phyloP scores from a whole-genome alignment of 1,140 invertebrate species.

The Harpegnathos saltator region DNA sequence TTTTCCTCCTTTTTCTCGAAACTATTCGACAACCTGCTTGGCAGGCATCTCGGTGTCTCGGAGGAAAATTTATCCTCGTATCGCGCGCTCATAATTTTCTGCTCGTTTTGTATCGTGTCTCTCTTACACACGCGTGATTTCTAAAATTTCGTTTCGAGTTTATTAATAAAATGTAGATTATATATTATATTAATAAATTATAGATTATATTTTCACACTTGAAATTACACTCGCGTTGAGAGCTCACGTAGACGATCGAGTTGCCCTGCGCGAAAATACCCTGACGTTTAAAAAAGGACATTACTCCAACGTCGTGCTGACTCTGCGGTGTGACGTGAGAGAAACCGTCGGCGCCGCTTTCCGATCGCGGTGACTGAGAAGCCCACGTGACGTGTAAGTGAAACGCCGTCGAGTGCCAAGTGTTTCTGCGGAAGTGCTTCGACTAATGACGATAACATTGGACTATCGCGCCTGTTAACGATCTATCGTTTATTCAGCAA shows the following conservation, averaged over 20 bases:
- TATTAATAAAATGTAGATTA: too few species aligned
- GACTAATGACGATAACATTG: slow-evolving; percentile 3
- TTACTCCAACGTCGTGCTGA: background rate
- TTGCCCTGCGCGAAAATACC: background rate
- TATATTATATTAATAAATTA: too few species aligned
- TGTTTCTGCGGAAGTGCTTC: background rate
- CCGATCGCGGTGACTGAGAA: background rate
- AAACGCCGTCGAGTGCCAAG: background rate
- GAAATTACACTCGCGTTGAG: too few species aligned
- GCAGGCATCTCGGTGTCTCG: background rate
- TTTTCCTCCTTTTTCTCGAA: background rate
- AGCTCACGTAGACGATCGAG: background rate
- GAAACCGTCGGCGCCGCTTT: background rate
- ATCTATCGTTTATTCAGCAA: slow-evolving; percentile 37
- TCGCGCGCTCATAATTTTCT: too few species aligned
- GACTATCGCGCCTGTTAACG: slow-evolving; percentile 12
- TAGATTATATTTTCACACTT: too few species aligned
- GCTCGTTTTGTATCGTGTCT: too few species aligned
- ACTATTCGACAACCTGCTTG: background rate
- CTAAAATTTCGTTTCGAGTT: too few species aligned
- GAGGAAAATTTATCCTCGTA: background rate
- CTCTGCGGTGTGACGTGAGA: background rate
- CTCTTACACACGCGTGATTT: too few species aligned
- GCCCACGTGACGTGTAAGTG: background rate
- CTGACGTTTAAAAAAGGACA: background rate